These are phyloP conservation scores for Drosophila suzukii DNA, from an alignment of 1,140 invertebrate genomes.

Conservation along the genomic window DNA sequence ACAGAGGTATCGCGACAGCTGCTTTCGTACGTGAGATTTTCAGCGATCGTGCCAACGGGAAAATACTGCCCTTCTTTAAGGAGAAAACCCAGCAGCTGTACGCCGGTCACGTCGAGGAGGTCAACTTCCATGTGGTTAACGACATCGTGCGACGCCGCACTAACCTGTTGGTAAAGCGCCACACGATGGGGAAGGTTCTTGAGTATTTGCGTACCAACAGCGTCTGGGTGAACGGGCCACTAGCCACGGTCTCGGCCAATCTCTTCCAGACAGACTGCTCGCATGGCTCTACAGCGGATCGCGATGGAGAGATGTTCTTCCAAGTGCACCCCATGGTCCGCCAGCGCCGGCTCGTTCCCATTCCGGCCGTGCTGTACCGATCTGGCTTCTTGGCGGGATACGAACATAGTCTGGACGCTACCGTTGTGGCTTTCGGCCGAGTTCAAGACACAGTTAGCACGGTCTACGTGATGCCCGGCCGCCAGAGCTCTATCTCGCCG, in stretches of 20 bases:
- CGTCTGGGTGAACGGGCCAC: conserved; percentile 89
- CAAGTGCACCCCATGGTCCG: conserved; percentile 91
- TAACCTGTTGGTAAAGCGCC: conserved; percentile 91
- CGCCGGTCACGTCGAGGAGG: conserved; percentile 92
- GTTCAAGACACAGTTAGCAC: conserved; percentile 90
- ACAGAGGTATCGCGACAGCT: conserved; percentile 89
- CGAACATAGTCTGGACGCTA: conserved; percentile 92
- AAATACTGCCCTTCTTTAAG: conserved; percentile 93
- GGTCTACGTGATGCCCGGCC: conserved; percentile 91
- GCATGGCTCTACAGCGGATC: conserved; percentile 88
- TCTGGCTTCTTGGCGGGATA: conserved; percentile 91
- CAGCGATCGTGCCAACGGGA: conserved; percentile 90
- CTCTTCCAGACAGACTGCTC: conserved; percentile 92
- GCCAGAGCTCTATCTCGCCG: conserved; percentile 90
- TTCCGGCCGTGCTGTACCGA: conserved; percentile 92
- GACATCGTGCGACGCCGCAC: conserved; percentile 91
- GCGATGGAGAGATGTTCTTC: conserved; percentile 94
- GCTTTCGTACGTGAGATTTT: conserved; percentile 92
- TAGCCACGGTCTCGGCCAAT: conserved; percentile 91
- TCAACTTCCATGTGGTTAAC: conserved; percentile 91
- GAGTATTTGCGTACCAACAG: conserved; percentile 91
- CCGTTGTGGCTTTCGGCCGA: conserved; percentile 90
- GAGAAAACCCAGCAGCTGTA: conserved; percentile 94
- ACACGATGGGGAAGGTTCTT: conserved; percentile 90
- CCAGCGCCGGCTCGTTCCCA: conserved; percentile 91